A percentile compares a stretch with the other conserved stretches of the same genome.
phyloP scores from a whole-genome alignment of 2,888 invertebrate genomes.

The Agrochola macilenta region DNA sequence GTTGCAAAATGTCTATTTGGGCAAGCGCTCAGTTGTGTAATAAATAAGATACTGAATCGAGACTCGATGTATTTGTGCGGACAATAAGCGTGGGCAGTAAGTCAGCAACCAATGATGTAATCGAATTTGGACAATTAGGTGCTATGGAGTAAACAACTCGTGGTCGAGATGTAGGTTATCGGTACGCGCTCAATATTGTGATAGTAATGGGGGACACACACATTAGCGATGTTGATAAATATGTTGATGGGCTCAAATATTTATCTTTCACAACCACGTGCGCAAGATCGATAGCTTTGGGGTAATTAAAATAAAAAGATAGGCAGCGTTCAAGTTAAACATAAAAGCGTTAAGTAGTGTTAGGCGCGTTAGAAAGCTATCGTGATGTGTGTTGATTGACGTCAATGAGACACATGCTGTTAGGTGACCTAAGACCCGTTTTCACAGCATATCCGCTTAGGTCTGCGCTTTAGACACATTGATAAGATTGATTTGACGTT shows the following conservation, averaged over 20 bases:
- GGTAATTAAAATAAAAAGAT: slow-evolving; percentile 59
- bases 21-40: slow-evolving; percentile 71
- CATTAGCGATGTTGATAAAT: slow-evolving; percentile 74
- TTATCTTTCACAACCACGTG: slow-evolving; percentile 65
- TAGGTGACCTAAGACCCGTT: slow-evolving; percentile 81
- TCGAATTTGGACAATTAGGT: slow-evolving; percentile 80
- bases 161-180: slow-evolving; percentile 83
- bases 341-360: slow-evolving; percentile 54
- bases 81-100: slow-evolving; percentile 74
- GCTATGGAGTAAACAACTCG: slow-evolving; percentile 79
- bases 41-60: slow-evolving; percentile 71
- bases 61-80: slow-evolving; percentile 70
- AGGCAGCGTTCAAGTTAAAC: slow-evolving; percentile 42
- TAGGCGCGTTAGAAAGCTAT: slow-evolving; percentile 76
- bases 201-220: slow-evolving; percentile 73
- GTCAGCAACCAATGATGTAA: slow-evolving; percentile 76
- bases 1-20: slow-evolving; percentile 71
- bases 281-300: slow-evolving; percentile 54
- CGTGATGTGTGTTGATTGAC: slow-evolving; percentile 77
- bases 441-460: slow-evolving; percentile 74
- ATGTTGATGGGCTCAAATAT: slow-evolving; percentile 73
- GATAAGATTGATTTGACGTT: slow-evolving; percentile 75
- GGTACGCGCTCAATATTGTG: slow-evolving; percentile 69
- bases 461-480: slow-evolving; percentile 66
- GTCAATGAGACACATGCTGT: slow-evolving; percentile 80